Conservation (phyloP, 2,797 vertebrate genomes). For the Dicrostonyx torquatus region DNA sequence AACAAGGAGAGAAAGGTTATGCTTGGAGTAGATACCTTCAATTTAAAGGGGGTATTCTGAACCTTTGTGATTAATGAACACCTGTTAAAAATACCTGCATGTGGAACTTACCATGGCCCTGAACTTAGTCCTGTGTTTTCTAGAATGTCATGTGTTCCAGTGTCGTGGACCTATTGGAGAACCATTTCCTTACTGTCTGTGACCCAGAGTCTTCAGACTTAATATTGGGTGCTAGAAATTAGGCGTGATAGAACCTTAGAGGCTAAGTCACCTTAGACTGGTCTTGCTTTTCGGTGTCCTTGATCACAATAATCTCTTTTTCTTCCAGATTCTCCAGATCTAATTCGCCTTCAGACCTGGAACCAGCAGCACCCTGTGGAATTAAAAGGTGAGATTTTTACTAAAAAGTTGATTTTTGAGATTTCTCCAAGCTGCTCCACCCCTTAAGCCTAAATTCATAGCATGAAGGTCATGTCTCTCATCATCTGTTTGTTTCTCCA, state of each 20-base stretch:
- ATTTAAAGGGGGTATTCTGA: constrained; percentile 44
- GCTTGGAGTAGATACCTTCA: neutral
- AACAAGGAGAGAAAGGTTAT: neutral
- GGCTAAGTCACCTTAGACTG: constrained; percentile 75
- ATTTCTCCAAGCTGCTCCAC: neutral
- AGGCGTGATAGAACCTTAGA: constrained; percentile 14
- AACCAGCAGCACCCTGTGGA: constrained; percentile 65
- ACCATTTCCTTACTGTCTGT: constrained; percentile 40
- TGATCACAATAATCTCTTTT: constrained; percentile 81
- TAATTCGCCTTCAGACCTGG: constrained; percentile 47
- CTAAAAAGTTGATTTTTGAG: constrained; percentile 39
- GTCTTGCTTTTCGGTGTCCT: constrained; percentile 73
- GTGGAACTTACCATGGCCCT: constrained; percentile 45
- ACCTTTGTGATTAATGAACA: constrained; percentile 25
- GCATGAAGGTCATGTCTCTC: neutral
- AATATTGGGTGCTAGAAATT: constrained; percentile 40
- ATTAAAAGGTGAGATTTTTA: constrained; percentile 47
- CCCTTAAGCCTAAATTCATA: neutral
- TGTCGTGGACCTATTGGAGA: neutral
- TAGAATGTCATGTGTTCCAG: constrained; percentile 48
- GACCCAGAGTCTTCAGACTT: constrained; percentile 46
- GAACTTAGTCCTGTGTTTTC: constrained; percentile 28
- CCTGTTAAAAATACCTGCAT: neutral
- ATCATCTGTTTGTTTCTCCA: neutral
- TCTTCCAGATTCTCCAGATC: constrained; percentile 76